phyloP scores from a whole-genome alignment of 2,113 vertebrate genomes.

The Urocolius indicus region DNA sequence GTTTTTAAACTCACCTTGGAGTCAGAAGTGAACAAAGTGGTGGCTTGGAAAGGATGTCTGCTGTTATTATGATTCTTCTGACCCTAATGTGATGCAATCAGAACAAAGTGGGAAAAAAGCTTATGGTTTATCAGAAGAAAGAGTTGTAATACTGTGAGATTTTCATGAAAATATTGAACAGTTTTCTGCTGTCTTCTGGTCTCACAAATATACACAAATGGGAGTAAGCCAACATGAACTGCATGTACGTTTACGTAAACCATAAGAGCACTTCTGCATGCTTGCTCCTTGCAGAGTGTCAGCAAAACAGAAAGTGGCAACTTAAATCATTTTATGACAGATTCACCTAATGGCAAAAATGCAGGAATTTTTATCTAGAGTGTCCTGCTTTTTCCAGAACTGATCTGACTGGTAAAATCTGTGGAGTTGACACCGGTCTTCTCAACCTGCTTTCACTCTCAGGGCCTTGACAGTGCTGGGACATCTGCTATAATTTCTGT shows the following conservation, averaged over 20 bases:
- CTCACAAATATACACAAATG: background rate
- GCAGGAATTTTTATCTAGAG: background rate
- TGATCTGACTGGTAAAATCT: background rate
- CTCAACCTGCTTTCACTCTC: background rate
- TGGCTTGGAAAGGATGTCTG: background rate
- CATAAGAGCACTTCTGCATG: background rate
- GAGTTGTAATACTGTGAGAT: background rate
- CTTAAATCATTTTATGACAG: background rate
- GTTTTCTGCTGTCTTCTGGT: background rate
- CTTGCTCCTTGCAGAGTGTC: background rate
- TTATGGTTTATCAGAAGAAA: background rate
- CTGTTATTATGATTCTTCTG: background rate
- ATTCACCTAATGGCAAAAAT: background rate
- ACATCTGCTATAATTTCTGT: background rate
- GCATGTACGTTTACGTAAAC: background rate
- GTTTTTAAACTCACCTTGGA: background rate
- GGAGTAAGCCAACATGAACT: background rate
- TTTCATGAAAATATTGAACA: rapidly evolving
- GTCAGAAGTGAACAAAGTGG: background rate
- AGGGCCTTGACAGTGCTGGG: background rate
- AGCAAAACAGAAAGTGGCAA: background rate
- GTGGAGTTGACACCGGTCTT: background rate
- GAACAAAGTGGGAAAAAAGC: background rate
- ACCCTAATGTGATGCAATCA: background rate
- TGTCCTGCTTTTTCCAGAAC: background rate